Evolutionary conservation across 2,113 vertebrate species (phyloP).

Genomic region (Apteryx mantelli): DNA sequence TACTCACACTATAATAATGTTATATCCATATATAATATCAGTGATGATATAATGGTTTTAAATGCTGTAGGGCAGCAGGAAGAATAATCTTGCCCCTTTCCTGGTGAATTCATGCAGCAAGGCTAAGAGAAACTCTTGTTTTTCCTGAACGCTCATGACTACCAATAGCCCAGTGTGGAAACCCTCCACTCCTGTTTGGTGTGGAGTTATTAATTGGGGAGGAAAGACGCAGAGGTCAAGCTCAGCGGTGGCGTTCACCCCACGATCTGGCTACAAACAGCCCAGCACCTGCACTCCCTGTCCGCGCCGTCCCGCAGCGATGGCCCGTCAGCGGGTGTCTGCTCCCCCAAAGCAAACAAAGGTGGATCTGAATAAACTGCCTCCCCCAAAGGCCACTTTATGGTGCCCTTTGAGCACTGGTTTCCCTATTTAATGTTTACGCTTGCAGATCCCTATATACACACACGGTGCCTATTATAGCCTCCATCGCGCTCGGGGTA

Average conservation of each 20-base stretch:
- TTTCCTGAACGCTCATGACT: neutral
- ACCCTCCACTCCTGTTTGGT: neutral
- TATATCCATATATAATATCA: neutral
- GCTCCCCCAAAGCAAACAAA: slow-evolving; percentile 30
- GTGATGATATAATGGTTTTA: neutral
- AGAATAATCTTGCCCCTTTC: neutral
- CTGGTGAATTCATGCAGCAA: neutral
- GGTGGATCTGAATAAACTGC: slow-evolving; percentile 14
- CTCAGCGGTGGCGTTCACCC: neutral
- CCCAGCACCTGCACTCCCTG: neutral
- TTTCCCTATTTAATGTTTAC: neutral
- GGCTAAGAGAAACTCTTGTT: neutral
- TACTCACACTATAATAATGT: neutral
- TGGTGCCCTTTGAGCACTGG: slow-evolving; percentile 4
- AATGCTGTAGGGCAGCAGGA: neutral
- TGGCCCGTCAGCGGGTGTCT: fast-evolving
- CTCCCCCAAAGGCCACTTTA: slow-evolving; percentile 14
- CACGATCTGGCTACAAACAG: neutral
- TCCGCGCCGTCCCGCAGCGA: fast-evolving
- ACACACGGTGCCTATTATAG: neutral
- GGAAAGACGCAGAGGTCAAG: neutral
- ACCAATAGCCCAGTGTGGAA: neutral
- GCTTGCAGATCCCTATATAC: neutral
- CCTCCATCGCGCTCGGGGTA: neutral
- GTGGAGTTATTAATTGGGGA: neutral